These are phyloP conservation scores for Agrotis puta DNA, from an alignment of 2,888 invertebrate genomes.

Conservation along the genomic window DNA sequence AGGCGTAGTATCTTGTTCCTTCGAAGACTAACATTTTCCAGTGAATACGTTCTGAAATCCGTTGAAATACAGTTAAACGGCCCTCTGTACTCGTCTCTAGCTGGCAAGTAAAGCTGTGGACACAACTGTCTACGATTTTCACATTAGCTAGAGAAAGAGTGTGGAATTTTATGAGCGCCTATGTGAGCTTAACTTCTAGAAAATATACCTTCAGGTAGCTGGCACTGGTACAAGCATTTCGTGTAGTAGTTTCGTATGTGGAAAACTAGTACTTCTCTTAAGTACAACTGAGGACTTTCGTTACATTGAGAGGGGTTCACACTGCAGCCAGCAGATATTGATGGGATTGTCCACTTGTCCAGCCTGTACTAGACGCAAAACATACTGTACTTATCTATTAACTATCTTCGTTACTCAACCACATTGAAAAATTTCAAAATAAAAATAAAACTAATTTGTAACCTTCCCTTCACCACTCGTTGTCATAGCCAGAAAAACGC, in stretches of 20 bases:
- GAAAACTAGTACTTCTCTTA: background rate
- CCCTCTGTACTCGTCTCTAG: slow-evolving; percentile 39
- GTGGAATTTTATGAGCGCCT: background rate
- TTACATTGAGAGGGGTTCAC: no score
- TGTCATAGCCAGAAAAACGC: no score
- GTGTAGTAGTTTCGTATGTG: background rate
- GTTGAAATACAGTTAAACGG: slow-evolving; percentile 58
- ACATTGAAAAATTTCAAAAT: no score
- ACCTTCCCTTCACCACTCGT: no score
- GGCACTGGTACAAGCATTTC: background rate
- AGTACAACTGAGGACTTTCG: background rate
- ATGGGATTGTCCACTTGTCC: no score
- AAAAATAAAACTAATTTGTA: no score
- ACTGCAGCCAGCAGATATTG: no score
- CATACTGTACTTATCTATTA: no score
- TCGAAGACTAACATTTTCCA: slow-evolving; percentile 49
- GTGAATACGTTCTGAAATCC: slow-evolving; percentile 55
- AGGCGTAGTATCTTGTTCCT: slow-evolving; percentile 26
- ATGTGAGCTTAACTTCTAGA: slow-evolving; percentile 4
- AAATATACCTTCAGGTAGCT: background rate
- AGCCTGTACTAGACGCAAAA: no score
- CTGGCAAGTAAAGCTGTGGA: slow-evolving; percentile 28
- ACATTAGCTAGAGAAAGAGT: background rate
- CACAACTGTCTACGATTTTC: slow-evolving; percentile 18
- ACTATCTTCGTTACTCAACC: no score